These are phyloP conservation scores for Hapalemur alaotrensis DNA, from an alignment of 2,797 vertebrate genomes.

Conservation along the genomic window DNA sequence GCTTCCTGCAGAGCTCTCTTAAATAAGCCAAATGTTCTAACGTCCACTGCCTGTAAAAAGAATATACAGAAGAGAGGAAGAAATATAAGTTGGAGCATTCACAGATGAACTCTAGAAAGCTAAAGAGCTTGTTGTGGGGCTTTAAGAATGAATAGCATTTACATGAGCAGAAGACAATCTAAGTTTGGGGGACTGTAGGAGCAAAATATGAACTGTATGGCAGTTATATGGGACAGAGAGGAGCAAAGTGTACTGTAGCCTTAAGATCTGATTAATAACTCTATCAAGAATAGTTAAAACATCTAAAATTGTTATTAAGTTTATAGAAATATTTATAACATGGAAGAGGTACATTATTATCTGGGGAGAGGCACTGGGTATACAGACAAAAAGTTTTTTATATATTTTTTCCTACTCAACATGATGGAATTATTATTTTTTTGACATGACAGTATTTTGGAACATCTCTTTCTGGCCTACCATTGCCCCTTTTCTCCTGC, in stretches of 20 bases:
- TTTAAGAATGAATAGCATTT: not conserved
- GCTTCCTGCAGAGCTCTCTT: not conserved
- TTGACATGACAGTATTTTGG: not conserved
- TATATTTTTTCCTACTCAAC: not conserved
- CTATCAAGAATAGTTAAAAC: not conserved
- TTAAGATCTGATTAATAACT: not conserved
- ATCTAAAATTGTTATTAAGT: not conserved
- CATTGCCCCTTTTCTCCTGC: not conserved
- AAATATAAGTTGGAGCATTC: not conserved
- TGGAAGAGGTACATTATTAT: not conserved
- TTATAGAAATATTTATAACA: not conserved
- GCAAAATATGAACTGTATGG: not conserved
- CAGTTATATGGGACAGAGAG: not conserved
- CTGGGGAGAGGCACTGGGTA: not conserved
- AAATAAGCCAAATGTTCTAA: not conserved
- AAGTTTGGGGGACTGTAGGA: not conserved
- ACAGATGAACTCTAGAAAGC: not conserved
- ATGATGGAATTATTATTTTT: not conserved
- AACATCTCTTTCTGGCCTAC: not conserved
- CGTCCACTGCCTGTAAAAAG: not conserved
- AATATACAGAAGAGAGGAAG: not conserved
- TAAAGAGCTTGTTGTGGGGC: not conserved
- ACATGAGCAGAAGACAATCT: not conserved
- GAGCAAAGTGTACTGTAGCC: not conserved
- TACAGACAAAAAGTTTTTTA: not conserved